These are phyloP conservation scores for Eubasilissa regina DNA, from an alignment of 1,140 invertebrate genomes.

Conservation along the genomic window DNA sequence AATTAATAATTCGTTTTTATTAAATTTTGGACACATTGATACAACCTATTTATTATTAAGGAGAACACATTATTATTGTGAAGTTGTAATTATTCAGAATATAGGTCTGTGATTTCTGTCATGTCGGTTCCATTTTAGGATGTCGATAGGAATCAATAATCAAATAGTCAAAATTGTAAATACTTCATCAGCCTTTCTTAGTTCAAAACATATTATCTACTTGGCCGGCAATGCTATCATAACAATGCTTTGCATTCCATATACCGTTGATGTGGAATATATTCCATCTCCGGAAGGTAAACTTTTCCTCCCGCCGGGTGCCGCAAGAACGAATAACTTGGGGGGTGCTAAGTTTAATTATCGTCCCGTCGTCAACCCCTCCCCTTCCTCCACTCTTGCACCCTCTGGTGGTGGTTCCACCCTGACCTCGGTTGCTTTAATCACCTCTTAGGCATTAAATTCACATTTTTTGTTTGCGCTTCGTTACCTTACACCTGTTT, in stretches of 20 bases:
- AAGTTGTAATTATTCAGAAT: too few species aligned
- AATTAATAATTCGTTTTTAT: too few species aligned
- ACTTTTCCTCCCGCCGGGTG: slow-evolving; percentile 20
- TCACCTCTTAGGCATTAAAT: slow-evolving; percentile 27
- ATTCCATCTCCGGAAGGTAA: slow-evolving; percentile 8
- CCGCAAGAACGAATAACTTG: slow-evolving; percentile 13
- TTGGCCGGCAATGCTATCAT: too few species aligned
- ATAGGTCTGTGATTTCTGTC: too few species aligned
- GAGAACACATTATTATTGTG: too few species aligned
- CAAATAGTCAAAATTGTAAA: too few species aligned
- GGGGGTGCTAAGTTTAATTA: slow-evolving; percentile 45
- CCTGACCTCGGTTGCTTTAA: slow-evolving; percentile 2
- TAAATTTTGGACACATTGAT: too few species aligned
- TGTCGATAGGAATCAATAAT: too few species aligned
- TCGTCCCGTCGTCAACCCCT: slow-evolving; percentile 8
- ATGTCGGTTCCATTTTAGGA: too few species aligned
- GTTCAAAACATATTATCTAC: too few species aligned
- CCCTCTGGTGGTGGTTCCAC: background rate
- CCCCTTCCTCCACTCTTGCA: background rate
- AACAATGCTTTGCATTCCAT: background rate
- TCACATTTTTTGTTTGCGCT: slow-evolving; percentile 14
- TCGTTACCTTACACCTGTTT: slow-evolving; percentile 10
- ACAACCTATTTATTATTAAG: too few species aligned
- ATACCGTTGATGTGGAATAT: slow-evolving; percentile 4
- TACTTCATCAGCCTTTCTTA: too few species aligned